These are phyloP conservation scores for Bergia sp. DNA, from an alignment of 92 coral and sea anemone species.

Conservation along the genomic window DNA sequence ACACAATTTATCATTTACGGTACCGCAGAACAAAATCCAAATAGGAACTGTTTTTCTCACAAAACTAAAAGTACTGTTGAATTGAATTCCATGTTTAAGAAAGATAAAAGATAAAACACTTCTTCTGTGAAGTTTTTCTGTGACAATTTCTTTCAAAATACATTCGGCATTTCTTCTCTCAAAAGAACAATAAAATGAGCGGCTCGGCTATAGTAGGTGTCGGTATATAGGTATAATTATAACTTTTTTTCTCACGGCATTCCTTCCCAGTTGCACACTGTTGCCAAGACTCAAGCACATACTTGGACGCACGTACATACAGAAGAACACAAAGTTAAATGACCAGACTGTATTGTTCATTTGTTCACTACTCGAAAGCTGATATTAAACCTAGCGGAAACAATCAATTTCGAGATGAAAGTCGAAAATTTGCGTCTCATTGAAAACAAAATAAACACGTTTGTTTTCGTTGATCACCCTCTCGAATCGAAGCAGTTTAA, in stretches of 20 bases:
- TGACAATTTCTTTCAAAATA: neutral
- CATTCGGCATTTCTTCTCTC: neutral
- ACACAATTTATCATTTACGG: no score
- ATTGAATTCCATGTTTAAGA: no score
- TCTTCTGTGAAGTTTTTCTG: no score
- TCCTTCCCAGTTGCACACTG: neutral
- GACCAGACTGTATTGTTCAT: neutral
- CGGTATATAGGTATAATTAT: neutral
- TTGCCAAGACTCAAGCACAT: neutral
- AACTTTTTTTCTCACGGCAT: neutral
- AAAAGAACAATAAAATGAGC: neutral
- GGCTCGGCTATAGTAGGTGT: neutral
- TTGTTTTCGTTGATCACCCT: neutral
- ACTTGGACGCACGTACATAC: neutral
- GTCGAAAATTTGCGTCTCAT: neutral
- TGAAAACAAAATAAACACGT: no score
- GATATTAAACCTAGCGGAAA: no score
- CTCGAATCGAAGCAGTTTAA: no score
- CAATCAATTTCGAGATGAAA: neutral
- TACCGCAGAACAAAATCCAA: neutral
- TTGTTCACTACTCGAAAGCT: neutral
- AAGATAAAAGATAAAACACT: neutral
- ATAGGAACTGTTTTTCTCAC: neutral
- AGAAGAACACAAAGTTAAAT: neutral
- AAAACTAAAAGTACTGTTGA: neutral